These are phyloP conservation scores for Phalloptychus januarius DNA, from an alignment of 2,797 vertebrate species.

Conservation along the genomic window DNA sequence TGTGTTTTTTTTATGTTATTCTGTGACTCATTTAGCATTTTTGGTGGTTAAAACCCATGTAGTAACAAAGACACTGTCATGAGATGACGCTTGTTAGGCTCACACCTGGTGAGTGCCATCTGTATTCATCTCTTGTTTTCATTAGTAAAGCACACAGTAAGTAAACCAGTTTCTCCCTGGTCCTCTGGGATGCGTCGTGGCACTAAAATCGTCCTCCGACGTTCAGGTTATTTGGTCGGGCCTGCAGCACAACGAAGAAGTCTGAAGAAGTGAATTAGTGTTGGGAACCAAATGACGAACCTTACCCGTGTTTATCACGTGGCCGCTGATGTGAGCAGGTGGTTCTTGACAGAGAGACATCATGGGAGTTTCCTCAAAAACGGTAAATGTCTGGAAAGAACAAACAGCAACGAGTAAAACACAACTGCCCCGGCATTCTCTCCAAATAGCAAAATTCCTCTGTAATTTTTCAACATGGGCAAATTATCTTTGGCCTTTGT, in stretches of 20 bases:
- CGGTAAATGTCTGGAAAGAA: constrained; percentile 41
- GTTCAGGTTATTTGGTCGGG: not conserved
- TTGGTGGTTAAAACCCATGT: not conserved
- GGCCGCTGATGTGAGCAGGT: constrained; percentile 17
- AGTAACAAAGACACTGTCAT: not conserved
- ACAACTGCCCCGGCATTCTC: not conserved
- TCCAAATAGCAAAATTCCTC: constrained; percentile 4
- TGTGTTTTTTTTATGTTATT: not conserved
- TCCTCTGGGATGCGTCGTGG: not conserved
- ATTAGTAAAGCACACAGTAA: not conserved
- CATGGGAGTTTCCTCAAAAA: constrained; percentile 44
- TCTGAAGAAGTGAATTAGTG: not conserved
- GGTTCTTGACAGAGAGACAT: constrained; percentile 17
- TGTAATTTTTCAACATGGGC: not conserved
- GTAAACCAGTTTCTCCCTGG: not conserved
- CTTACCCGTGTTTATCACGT: constrained; percentile 56
- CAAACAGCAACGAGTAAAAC: constrained; percentile 1
- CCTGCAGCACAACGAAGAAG: not conserved
- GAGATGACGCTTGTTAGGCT: not conserved
- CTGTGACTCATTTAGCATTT: constrained; percentile 4
- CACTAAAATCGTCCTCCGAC: not conserved
- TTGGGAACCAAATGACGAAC: not conserved
- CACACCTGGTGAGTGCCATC: not conserved
- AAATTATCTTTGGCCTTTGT: not conserved
- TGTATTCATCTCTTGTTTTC: not conserved